Conservation (phyloP, 2,888 invertebrate genomes). For the Metacarcinus magister region DNA sequence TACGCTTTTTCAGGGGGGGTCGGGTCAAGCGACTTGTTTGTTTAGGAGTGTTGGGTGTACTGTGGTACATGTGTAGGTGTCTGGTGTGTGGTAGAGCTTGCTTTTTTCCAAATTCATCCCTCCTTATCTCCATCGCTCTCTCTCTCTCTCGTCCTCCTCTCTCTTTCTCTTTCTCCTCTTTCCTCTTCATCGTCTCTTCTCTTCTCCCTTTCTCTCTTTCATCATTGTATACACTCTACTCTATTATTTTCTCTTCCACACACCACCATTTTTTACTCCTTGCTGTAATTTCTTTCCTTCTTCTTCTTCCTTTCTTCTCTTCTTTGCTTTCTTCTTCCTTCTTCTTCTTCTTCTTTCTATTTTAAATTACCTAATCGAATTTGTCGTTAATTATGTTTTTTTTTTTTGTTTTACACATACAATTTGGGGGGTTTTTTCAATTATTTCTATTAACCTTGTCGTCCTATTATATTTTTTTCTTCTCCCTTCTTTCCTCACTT, state of each 20-base stretch:
- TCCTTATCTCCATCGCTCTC: background rate
- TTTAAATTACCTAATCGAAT: no score
- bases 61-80: background rate
- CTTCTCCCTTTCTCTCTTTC: constrained; percentile 12
- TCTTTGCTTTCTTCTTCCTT: background rate
- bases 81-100: background rate
- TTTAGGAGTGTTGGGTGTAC: background rate
- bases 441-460: no score
- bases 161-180: constrained; percentile 41
- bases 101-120: background rate
- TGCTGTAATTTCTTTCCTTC: background rate
- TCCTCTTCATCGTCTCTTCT: no score
- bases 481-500: no score
- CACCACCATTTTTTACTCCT: no score
- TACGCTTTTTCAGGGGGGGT: background rate
- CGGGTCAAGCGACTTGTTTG: no score
- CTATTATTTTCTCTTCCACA: background rate
- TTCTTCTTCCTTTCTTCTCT: background rate
- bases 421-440: no score
- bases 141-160: constrained; percentile 37
- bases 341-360: background rate
- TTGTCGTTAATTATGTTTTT: no score
- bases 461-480: no score
- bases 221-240: background rate
- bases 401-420: no score